Evolutionary conservation across 2,888 invertebrate genomes (phyloP).

Genomic region (Iphiclides podalirius): DNA sequence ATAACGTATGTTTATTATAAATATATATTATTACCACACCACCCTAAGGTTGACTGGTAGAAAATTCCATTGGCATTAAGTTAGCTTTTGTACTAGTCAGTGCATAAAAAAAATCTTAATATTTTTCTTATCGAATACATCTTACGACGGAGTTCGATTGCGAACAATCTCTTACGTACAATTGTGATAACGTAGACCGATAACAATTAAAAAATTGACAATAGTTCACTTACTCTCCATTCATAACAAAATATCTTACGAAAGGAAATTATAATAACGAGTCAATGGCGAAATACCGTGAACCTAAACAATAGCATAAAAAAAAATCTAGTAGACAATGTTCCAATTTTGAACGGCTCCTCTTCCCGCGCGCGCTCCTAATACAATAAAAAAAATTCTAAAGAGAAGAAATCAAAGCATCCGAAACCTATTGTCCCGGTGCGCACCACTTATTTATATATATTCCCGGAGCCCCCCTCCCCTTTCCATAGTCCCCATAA

Average conservation of each 20-base stretch:
- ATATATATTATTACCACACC: too few relatives aligned
- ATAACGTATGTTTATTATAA: too few relatives aligned
- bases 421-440: constrained; percentile 3
- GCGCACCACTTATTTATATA: constrained; percentile 12
- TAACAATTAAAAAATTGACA: not conserved
- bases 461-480: constrained; percentile 12
- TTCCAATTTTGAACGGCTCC: constrained; percentile 3
- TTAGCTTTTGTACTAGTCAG: too few relatives aligned
- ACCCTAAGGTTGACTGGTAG: too few relatives aligned
- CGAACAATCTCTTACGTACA: too few relatives aligned
- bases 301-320: not conserved
- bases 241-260: not conserved
- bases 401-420: constrained; percentile 12
- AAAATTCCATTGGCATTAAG: too few relatives aligned
- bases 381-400: constrained; percentile 15
- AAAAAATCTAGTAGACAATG: constrained; percentile 10
- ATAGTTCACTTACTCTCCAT: not conserved
- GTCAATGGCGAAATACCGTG: not conserved
- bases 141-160: too few relatives aligned
- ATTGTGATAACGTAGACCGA: too few relatives aligned
- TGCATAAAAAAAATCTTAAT: too few relatives aligned
- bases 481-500: constrained; percentile 12
- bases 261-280: not conserved
- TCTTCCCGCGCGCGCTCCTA: not conserved
- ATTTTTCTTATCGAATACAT: too few relatives aligned